Evolutionary conservation across 2,113 vertebrate species (phyloP).

Genomic region (Lathamus discolor): DNA sequence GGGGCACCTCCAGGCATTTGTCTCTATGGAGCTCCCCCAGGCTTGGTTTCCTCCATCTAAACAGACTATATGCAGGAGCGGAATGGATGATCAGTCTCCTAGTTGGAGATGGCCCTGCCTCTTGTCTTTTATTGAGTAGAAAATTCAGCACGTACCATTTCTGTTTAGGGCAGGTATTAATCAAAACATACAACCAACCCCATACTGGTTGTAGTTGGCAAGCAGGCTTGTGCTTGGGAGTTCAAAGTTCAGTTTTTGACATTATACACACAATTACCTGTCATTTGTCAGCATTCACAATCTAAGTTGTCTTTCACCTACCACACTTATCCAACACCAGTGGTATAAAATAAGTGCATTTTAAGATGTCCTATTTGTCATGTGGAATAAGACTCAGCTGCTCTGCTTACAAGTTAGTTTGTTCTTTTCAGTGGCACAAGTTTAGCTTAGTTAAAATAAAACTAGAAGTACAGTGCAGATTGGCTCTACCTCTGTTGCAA

Average conservation of each 20-base stretch:
- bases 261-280: background rate
- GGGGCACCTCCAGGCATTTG: background rate
- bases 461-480: background rate
- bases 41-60: background rate
- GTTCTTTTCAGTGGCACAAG: background rate
- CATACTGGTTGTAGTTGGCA: background rate
- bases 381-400: background rate
- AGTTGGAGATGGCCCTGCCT: background rate
- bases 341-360: background rate
- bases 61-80: background rate
- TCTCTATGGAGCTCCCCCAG: background rate
- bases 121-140: background rate
- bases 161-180: background rate
- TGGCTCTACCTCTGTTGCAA: background rate
- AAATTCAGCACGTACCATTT: background rate
- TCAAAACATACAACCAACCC: background rate
- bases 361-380: background rate
- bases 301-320: background rate
- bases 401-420: background rate
- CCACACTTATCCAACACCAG: background rate
- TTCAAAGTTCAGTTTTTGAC: background rate
- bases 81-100: background rate
- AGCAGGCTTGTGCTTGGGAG: background rate
- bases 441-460: constrained; percentile 4
- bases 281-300: background rate